Conservation (phyloP, 64 coral and sea anemone genomes). For the Stichodactyla mertensii region DNA sequence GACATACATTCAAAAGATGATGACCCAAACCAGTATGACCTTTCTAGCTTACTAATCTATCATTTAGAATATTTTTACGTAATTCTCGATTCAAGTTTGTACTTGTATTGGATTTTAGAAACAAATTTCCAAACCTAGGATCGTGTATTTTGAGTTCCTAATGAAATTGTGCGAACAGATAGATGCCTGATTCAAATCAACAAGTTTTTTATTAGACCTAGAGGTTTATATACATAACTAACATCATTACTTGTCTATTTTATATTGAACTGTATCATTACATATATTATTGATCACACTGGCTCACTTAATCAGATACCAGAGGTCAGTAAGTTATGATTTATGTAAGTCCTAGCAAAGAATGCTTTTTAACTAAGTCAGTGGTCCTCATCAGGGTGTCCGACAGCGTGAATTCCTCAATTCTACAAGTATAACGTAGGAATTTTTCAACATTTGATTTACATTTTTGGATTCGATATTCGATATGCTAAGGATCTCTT, state of each 20-base stretch:
- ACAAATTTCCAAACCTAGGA: too few relatives aligned
- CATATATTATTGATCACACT: neutral
- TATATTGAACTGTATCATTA: neutral
- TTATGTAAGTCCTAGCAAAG: too few relatives aligned
- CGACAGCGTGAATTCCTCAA: too few relatives aligned
- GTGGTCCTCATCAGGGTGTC: too few relatives aligned
- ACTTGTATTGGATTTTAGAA: too few relatives aligned
- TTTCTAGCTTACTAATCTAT: neutral
- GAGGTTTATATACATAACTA: neutral
- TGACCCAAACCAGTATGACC: too few relatives aligned
- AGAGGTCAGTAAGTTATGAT: neutral
- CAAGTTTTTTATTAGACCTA: neutral
- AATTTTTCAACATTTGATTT: neutral
- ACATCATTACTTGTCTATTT: neutral
- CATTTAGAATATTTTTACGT: neutral
- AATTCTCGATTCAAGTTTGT: neutral
- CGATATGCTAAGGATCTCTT: neutral
- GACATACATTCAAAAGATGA: neutral
- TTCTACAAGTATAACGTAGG: too few relatives aligned
- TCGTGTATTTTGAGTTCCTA: too few relatives aligned
- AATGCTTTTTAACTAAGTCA: too few relatives aligned
- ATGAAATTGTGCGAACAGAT: neutral
- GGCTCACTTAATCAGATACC: neutral
- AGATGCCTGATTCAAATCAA: neutral
- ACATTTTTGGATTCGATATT: neutral